Conservation (phyloP, 2,797 vertebrate genomes). For the Smutsia temminckii region DNA sequence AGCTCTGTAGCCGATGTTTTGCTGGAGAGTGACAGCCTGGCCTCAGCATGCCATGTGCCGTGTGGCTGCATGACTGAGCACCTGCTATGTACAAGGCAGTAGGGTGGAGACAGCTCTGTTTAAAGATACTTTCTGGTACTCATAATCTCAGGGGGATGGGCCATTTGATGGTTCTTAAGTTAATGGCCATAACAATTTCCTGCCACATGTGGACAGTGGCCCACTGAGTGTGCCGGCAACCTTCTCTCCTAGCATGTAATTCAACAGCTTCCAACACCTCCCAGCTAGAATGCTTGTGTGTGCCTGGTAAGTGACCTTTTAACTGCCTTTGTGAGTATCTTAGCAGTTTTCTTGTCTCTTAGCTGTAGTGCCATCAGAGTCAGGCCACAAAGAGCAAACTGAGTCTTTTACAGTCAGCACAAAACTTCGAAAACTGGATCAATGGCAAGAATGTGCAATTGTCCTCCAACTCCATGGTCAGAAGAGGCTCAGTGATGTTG, state of each 20-base stretch:
- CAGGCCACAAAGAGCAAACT: not conserved
- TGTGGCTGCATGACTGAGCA: not conserved
- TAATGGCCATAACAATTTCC: not conserved
- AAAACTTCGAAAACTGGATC: not conserved
- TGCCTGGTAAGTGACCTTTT: not conserved
- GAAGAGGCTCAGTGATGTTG: not conserved
- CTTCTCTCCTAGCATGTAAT: not conserved
- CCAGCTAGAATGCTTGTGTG: not conserved
- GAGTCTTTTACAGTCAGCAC: not conserved
- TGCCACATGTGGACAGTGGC: not conserved
- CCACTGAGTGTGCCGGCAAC: not conserved
- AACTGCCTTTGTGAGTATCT: not conserved
- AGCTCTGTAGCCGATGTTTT: not conserved
- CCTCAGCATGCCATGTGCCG: not conserved
- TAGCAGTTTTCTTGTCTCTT: constrained; percentile 4
- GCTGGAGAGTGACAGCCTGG: not conserved
- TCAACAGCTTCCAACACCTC: not conserved
- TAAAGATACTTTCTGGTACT: not conserved
- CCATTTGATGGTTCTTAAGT: not conserved
- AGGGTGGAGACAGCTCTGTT: not conserved
- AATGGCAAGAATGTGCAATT: not conserved
- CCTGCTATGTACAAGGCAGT: not conserved
- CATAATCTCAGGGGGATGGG: not conserved
- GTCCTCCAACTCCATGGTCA: not conserved
- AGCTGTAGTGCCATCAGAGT: not conserved